Evolutionary conservation across 2,113 vertebrate species (phyloP), one percentile per base, ranked within the genome.

Genomic region (Microcebus lehilahytsara): DNA sequence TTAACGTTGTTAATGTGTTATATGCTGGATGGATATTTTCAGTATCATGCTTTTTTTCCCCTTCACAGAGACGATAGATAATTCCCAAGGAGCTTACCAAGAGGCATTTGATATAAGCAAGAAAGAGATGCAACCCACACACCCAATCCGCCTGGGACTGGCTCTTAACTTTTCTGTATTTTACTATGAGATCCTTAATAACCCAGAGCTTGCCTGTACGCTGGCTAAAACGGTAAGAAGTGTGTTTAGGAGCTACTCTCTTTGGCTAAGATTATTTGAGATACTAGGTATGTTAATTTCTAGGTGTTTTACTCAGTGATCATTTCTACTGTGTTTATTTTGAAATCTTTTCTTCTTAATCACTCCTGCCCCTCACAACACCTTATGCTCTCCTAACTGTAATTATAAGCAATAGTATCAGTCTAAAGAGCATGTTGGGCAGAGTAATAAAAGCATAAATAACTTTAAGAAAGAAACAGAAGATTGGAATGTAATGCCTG

Each of bases 91-190:
- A 84, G 99, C 99, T 87, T 99, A 99, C 98, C 98, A 99, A 97
- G 98, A 99, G 58, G 99, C 99, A 4, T 99, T 99, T 95, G 98
- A 99, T 58, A 99, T 99, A 98, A 99, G 99, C 98, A 99, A 99
- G 98, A 98, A 98, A 74, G 98, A 99, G 95, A 99, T 99, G 99
- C 99, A 99, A 40, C 98, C 99, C 89, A 99, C 99, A 96, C 99
- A 99, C 98, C 99, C 99, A 46, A 99, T 99, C 96, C 99, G 99
- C 97, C 97, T 99, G 98, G 99, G 99, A 77, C 98, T 99, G 98
- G 99, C 99, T 94, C 99, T 99, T 89, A 99, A 99, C 98, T 99
- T 99, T 98, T 99, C 99, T 4, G 99, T 99, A 98, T 99, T 99
- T 98, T 99, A 98, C 98, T 99, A 99, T 40, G 99, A 99, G 99